Conservation (phyloP, 2,888 invertebrate genomes). For the Geotrupes spiniger region DNA sequence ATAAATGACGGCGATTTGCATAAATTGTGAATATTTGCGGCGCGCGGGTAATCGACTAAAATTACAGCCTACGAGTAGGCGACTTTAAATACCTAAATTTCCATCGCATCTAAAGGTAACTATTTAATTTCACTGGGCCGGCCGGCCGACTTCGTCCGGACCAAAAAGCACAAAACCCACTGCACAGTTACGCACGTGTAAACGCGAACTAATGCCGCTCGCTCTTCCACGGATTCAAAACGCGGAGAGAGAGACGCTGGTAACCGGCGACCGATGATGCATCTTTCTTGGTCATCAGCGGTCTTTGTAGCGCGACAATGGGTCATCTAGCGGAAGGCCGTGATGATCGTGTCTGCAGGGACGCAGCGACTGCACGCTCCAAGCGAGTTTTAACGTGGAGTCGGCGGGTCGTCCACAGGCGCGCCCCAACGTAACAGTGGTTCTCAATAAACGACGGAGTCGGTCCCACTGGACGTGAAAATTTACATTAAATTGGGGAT, state of each 20-base stretch:
- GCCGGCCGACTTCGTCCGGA: background rate
- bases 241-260: conserved; percentile 1
- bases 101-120: no score
- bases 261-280: conserved; percentile 1
- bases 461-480: no score
- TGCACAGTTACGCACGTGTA: conserved; percentile 13
- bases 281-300: conserved; percentile 25
- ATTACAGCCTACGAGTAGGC: no score
- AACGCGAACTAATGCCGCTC: conserved; percentile 14
- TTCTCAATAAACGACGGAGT: no score
- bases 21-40: no score
- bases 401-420: background rate
- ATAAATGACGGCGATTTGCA: no score
- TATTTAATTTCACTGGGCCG: no score
- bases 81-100: no score
- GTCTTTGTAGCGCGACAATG: conserved; percentile 27
- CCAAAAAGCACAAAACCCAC: conserved; percentile 1
- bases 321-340: conserved; percentile 26
- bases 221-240: conserved; percentile 14
- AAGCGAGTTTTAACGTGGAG: conserved; percentile 6
- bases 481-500: no score
- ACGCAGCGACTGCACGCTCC: conserved; percentile 22
- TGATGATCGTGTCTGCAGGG: conserved; percentile 19
- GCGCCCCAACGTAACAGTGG: conserved; percentile 1
- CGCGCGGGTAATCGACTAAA: no score